These are phyloP conservation scores for Alauda arvensis DNA, from an alignment of 2,797 vertebrate species.

Conservation along the genomic window DNA sequence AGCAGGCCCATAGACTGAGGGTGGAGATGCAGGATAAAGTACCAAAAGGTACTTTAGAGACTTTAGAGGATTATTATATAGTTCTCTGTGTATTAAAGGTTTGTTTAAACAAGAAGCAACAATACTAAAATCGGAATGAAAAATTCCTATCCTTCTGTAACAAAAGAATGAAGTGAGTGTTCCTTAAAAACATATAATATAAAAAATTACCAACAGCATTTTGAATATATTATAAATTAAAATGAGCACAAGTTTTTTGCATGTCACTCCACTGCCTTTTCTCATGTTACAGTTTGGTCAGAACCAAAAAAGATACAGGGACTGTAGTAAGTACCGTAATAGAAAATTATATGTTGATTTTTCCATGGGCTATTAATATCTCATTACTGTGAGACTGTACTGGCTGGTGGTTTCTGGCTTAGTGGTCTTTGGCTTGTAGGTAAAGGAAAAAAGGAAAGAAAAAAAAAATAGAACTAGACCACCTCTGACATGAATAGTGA, in stretches of 20 bases:
- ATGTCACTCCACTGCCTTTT: neutral
- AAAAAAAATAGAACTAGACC: constrained; percentile 53
- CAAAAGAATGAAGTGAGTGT: neutral
- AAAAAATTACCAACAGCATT: neutral
- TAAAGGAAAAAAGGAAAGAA: constrained; percentile 64
- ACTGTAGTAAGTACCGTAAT: constrained; percentile 40
- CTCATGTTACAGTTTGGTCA: constrained; percentile 22
- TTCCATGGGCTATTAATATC: constrained; percentile 81
- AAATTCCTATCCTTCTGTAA: neutral
- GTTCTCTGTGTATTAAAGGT: neutral
- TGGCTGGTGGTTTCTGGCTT: constrained; percentile 68
- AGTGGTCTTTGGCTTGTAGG: constrained; percentile 62
- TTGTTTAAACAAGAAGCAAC: neutral
- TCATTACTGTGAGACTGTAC: constrained; percentile 72
- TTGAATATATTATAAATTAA: neutral
- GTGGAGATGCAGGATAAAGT: neutral
- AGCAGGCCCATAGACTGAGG: neutral
- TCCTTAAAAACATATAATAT: neutral
- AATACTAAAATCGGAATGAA: neutral
- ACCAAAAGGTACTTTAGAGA: neutral
- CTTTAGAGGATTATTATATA: neutral
- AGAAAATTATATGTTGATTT: constrained; percentile 76
- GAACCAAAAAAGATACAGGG: constrained; percentile 12
- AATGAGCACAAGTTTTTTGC: neutral
- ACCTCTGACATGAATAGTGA: constrained; percentile 63